A percentile compares a stretch with the other conserved stretches of the same genome.
phyloP scores from a whole-genome alignment of 2,888 invertebrate species.

The Leptinotarsa peninsularis region DNA sequence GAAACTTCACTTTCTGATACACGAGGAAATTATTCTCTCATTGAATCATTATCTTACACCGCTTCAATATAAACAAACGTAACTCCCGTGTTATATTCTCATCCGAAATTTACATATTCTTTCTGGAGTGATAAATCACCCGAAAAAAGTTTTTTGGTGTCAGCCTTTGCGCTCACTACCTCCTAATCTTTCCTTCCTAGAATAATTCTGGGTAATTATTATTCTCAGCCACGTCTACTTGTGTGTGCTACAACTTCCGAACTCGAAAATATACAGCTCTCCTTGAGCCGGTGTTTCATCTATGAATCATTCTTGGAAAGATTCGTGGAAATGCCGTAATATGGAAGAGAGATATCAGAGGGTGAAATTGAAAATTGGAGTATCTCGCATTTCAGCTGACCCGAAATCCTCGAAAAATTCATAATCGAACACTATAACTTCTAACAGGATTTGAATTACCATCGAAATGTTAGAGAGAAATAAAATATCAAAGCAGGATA shows the following conservation, averaged over 20 bases:
- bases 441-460: neutral
- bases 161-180: slow-evolving; percentile 42
- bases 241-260: slow-evolving; percentile 23
- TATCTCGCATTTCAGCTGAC: neutral
- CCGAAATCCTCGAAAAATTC: neutral
- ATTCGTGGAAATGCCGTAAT: neutral
- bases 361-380: neutral
- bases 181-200: slow-evolving; percentile 45
- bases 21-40: too few relatives aligned
- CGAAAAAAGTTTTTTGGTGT: slow-evolving; percentile 40
- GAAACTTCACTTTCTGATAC: too few relatives aligned
- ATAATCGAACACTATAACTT: neutral
- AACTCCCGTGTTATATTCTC: neutral
- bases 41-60: too few relatives aligned
- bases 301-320: slow-evolving; percentile 7
- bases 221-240: slow-evolving; percentile 54
- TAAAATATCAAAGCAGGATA: neutral
- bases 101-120: slow-evolving; percentile 26
- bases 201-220: slow-evolving; percentile 49
- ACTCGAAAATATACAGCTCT: neutral
- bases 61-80: neutral
- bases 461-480: neutral
- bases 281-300: slow-evolving; percentile 5
- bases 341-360: neutral
- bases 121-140: slow-evolving; percentile 38